A percentile compares a stretch with the other conserved stretches of the same genome.
phyloP scores from a whole-genome alignment of 1,140 invertebrate genomes.

The Drosophila funebris region DNA sequence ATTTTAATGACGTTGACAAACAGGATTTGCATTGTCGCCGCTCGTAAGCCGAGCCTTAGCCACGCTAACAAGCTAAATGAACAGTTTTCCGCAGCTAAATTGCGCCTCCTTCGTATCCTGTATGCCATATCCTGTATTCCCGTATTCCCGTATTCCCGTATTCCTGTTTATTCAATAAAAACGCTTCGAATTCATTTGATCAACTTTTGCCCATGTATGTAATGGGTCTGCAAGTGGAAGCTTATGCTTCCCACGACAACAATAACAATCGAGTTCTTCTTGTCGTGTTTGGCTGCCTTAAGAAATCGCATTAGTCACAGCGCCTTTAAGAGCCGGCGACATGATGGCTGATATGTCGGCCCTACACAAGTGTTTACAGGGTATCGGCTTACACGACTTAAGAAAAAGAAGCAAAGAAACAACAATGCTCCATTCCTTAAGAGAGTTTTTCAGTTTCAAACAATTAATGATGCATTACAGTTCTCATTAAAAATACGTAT shows the following conservation, averaged over 20 bases:
- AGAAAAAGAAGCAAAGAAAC: too few species aligned
- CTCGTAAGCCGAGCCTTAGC: slow-evolving; percentile 28
- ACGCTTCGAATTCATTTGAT: background rate
- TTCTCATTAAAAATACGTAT: too few species aligned
- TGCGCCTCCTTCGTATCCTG: background rate
- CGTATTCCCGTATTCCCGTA: background rate
- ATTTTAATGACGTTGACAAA: slow-evolving; percentile 69
- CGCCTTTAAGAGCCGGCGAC: too few species aligned
- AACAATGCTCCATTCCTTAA: too few species aligned
- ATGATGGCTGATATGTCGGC: too few species aligned
- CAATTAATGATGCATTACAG: too few species aligned
- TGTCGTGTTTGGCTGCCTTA: too few species aligned
- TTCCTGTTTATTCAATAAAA: background rate
- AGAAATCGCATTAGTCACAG: too few species aligned
- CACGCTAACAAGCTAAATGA: slow-evolving; percentile 42
- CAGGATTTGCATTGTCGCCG: slow-evolving; percentile 46
- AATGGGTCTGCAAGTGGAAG: background rate
- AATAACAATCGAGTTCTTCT: too few species aligned
- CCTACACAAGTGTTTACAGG: too few species aligned
- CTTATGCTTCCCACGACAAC: background rate
- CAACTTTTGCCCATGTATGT: background rate
- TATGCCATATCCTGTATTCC: background rate
- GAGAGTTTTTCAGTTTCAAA: too few species aligned
- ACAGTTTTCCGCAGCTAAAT: slow-evolving; percentile 15
- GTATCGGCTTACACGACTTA: too few species aligned